These are phyloP conservation scores for Characodon lateralis DNA, from an alignment of 2,797 vertebrate genomes.

Conservation along the genomic window DNA sequence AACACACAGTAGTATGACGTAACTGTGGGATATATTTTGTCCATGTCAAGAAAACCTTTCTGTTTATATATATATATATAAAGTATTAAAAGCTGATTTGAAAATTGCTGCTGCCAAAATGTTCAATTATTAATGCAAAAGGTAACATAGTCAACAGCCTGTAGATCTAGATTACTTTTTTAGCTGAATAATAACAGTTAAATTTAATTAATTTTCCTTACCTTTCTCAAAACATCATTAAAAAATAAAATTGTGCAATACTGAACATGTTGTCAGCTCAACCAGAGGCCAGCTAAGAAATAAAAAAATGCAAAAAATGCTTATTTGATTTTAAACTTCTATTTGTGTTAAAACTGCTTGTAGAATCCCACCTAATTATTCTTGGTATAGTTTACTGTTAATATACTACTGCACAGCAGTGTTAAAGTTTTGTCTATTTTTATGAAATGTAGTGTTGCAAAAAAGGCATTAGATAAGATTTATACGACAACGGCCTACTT, in stretches of 20 bases:
- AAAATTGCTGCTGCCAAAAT: background rate
- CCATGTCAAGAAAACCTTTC: background rate
- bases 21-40: background rate
- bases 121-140: conserved; percentile 16
- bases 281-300: background rate
- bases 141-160: background rate
- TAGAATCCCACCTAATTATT: background rate
- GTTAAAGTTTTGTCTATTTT: background rate
- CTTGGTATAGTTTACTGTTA: background rate
- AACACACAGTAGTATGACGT: background rate
- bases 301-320: background rate
- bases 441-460: background rate
- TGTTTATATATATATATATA: background rate
- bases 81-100: background rate
- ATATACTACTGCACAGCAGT: background rate
- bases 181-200: background rate
- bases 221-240: background rate
- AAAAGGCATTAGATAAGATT: background rate
- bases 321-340: background rate
- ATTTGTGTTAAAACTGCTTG: no score
- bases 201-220: background rate
- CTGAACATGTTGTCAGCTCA: background rate
- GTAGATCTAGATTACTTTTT: background rate
- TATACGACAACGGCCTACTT: background rate
- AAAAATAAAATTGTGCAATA: background rate